These are phyloP conservation scores for Parnassius orleans DNA, from an alignment of 2,888 invertebrate genomes.

Conservation along the genomic window DNA sequence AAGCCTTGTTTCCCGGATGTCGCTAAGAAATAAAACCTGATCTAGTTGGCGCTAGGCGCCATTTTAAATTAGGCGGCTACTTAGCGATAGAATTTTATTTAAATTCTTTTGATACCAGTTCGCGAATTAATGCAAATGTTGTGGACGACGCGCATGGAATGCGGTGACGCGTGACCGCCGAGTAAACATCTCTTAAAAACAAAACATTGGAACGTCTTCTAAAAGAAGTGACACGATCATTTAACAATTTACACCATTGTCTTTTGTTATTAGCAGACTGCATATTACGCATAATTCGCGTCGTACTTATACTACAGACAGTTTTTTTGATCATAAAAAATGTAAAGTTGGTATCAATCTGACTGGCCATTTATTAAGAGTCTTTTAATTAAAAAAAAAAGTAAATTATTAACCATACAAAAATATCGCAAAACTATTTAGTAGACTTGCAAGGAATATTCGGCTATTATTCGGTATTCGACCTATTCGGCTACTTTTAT, in stretches of 20 bases:
- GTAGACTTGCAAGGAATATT: no score
- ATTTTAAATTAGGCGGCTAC: constrained; percentile 52
- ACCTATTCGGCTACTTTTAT: no score
- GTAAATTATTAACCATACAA: no score
- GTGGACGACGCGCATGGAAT: constrained; percentile 46
- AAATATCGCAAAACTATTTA: no score
- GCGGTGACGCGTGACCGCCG: constrained; percentile 44
- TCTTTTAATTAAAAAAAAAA: no score
- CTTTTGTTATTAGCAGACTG: constrained; percentile 5
- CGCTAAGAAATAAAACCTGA: constrained; percentile 40
- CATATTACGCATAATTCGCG: neutral
- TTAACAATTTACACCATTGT: constrained; percentile 18
- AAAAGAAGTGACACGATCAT: constrained; percentile 10
- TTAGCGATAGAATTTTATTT: constrained; percentile 48
- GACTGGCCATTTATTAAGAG: no score
- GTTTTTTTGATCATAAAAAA: no score
- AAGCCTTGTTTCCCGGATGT: constrained; percentile 41
- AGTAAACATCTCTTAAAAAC: constrained; percentile 44
- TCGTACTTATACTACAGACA: neutral
- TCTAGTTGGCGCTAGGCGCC: constrained; percentile 52
- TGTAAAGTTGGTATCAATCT: no score
- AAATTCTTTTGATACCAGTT: constrained; percentile 53
- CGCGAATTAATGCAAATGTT: constrained; percentile 65
- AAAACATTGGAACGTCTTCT: constrained; percentile 23
- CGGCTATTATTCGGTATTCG: no score